These are phyloP conservation scores for Cydia fagiglandana DNA, from an alignment of 1,140 invertebrate genomes.

Conservation along the genomic window DNA sequence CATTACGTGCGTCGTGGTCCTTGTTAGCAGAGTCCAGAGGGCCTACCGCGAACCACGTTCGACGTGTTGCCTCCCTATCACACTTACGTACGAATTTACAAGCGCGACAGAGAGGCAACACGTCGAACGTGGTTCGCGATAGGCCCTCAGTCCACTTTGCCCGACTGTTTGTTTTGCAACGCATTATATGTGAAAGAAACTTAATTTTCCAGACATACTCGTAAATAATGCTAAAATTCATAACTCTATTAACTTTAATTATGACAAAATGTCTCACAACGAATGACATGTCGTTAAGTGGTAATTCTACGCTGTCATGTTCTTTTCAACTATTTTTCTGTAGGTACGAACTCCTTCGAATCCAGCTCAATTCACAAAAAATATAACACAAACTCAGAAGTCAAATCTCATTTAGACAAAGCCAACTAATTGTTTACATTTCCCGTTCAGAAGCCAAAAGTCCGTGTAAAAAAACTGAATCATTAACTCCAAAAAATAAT, in stretches of 20 bases:
- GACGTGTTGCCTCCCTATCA: too few species aligned
- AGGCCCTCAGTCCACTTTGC: not conserved
- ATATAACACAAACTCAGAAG: constrained; percentile 34
- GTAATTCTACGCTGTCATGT: not conserved
- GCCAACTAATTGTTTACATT: constrained; percentile 63
- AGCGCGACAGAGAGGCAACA: too few species aligned
- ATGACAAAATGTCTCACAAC: constrained; percentile 3
- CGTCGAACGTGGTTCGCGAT: too few species aligned
- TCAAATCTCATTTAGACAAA: constrained; percentile 39
- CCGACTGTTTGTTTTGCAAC: constrained; percentile 18
- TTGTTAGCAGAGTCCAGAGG: constrained; percentile 16
- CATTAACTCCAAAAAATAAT: constrained; percentile 71
- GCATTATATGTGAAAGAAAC: not conserved
- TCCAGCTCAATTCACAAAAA: constrained; percentile 32
- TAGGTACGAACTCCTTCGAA: constrained; percentile 19
- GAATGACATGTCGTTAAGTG: not conserved
- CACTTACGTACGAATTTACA: too few species aligned
- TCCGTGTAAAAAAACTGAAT: constrained; percentile 55
- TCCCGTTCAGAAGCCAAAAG: constrained; percentile 51
- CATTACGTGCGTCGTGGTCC: constrained; percentile 4
- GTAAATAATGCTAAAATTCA: constrained; percentile 11
- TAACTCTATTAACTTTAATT: constrained; percentile 19
- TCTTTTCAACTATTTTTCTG: constrained; percentile 5
- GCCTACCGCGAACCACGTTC: too few species aligned
- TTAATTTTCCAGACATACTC: constrained; percentile 8